Conservation (phyloP, 2,113 vertebrate genomes). For the Rhodinocichla rosea region DNA sequence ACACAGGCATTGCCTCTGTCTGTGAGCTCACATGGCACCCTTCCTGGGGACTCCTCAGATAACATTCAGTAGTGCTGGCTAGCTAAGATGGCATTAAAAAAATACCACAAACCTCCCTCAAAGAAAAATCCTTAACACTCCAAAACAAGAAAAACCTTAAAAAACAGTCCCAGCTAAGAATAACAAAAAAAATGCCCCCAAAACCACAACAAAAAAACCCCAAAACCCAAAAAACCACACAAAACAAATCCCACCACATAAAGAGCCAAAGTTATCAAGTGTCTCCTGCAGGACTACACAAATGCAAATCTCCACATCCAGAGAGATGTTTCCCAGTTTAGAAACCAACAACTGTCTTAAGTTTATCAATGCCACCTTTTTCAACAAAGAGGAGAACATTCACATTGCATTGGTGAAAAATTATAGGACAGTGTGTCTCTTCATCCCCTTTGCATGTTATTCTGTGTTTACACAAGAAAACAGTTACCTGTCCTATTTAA, state of each 20-base stretch:
- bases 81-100: neutral
- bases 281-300: neutral
- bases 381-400: neutral
- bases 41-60: neutral
- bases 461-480: neutral
- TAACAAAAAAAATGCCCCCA: neutral
- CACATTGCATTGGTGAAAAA: neutral
- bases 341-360: neutral
- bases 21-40: rapidly evolving
- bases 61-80: neutral
- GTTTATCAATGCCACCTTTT: neutral
- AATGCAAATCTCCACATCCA: neutral
- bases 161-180: too few relatives aligned
- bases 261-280: neutral
- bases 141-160: neutral
- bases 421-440: neutral
- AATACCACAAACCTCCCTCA: rapidly evolving
- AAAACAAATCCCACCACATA: neutral
- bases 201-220: neutral
- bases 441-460: neutral
- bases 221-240: neutral
- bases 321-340: neutral
- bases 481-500: neutral
- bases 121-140: neutral
- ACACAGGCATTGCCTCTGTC: neutral